These are phyloP conservation scores for Cryptotis parvus DNA, from an alignment of 2,113 vertebrate genomes.

Conservation along the genomic window DNA sequence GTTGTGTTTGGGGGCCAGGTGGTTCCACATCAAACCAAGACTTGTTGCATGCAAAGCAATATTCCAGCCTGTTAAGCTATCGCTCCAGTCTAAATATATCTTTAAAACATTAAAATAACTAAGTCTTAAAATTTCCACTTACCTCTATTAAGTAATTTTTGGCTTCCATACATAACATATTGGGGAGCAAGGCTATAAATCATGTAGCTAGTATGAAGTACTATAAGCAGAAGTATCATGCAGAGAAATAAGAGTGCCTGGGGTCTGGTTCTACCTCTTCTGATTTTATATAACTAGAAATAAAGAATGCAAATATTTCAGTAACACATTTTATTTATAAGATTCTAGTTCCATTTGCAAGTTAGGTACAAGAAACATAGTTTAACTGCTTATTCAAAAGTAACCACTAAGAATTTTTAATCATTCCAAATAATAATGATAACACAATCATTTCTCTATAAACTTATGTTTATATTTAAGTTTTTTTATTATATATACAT, in stretches of 20 bases:
- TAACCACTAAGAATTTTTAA: conserved; percentile 39
- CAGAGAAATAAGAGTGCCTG: conserved; percentile 98
- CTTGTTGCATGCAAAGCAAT: no score
- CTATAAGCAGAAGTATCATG: conserved; percentile 98
- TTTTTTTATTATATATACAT: background rate
- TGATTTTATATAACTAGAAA: conserved; percentile 96
- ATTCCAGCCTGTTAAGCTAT: no score
- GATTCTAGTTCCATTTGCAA: background rate
- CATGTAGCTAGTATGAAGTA: conserved; percentile 98
- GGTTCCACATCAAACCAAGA: no score
- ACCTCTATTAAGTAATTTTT: conserved; percentile 96
- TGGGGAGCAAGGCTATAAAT: conserved; percentile 99
- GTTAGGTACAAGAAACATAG: background rate
- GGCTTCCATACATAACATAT: conserved; percentile 99
- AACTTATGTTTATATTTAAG: conserved; percentile 13
- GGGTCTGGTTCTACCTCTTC: conserved; percentile 94
- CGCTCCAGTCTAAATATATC: background rate
- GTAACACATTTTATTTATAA: background rate
- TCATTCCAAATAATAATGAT: conserved; percentile 10
- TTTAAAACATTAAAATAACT: conserved; percentile 23
- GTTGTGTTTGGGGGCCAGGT: no score
- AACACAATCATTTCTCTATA: background rate
- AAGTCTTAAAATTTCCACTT: conserved; percentile 71
- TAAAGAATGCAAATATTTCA: background rate
- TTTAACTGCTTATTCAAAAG: conserved; percentile 8